Evolutionary conservation across 2,888 invertebrate genomes (phyloP), one percentile per base, ranked within the genome.

Genomic region (Agriopis marginaria): DNA sequence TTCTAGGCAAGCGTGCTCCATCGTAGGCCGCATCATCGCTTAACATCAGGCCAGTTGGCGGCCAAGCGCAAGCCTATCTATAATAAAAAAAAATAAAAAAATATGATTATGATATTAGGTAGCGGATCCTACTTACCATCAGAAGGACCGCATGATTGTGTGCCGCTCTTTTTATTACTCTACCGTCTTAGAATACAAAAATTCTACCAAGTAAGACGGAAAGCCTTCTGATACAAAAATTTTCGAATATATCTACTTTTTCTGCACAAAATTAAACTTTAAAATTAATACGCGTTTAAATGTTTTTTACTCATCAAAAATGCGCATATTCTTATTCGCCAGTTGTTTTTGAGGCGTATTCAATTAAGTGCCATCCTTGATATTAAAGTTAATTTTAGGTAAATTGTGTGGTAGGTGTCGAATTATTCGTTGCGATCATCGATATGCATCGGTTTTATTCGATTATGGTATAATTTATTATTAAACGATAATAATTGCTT

Each of bases 331-430:
- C 68, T 72, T 63, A 55, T 61, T 65, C 63, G 11, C 49, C 54
- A 17, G 63, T 63, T 66, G 65, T 61, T 65, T 67, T 49, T 49
- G 58, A 80, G 79, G 79, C 70, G 79, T 79, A 81, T 83, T 86
- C 86, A 88, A 87, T 88, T 86, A 87, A 81, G 75, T 77, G 63
- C 72, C 78, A 87, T 85, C 89, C 89, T 89, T 89, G 87, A 78
- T 85, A 83, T 85, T 86, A 76, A 83, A 87, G 80, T 82, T 87
- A 87, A 89, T 89, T 89, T 86, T 85, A 82, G 83, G 78, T 82
- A 86, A 87, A 88, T 86, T 87, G 85, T 76, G 68, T 68, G 79
- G 82, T 70, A 82, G 84, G 83, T 83, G 83, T 83, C 77, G 76
- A 8, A 84, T 85, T 82, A 84, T 79, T 82, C 81, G 78, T 72